Evolutionary conservation across 2,797 vertebrate species (phyloP).

Genomic region (Pseudochirops corinnae): DNA sequence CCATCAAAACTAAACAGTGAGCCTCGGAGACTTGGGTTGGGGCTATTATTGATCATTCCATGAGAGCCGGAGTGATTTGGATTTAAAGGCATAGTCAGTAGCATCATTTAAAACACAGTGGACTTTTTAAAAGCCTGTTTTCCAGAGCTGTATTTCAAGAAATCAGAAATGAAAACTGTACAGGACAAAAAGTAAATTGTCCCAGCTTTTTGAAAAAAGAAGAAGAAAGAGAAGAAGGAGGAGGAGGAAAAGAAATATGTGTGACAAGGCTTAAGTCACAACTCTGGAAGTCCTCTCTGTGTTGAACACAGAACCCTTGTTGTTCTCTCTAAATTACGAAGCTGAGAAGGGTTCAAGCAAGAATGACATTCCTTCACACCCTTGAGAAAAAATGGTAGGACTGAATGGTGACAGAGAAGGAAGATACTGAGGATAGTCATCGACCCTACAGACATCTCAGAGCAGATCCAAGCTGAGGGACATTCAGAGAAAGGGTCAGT

Average conservation of each 20-base stretch:
- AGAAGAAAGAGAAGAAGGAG: neutral
- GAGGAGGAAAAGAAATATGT: neutral
- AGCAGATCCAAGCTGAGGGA: neutral
- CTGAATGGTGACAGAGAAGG: neutral
- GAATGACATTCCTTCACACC: neutral
- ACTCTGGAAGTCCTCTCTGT: neutral
- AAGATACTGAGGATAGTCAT: neutral
- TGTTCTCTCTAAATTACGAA: neutral
- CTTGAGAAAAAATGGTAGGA: neutral
- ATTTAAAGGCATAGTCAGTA: neutral
- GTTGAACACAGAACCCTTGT: neutral
- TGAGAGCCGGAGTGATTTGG: neutral
- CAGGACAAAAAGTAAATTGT: neutral
- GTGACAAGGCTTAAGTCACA: neutral
- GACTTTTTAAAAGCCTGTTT: neutral
- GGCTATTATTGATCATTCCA: neutral
- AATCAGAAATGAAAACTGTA: neutral
- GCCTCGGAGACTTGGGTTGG: neutral
- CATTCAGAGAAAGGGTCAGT: neutral
- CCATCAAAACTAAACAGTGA: neutral
- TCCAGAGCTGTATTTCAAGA: neutral
- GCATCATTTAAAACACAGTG: neutral
- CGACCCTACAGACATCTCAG: neutral
- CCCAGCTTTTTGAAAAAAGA: too few species aligned
- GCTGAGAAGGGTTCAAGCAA: neutral